Percentiles rank a stretch among this genome's conserved stretches.
These are phyloP conservation scores for Palythoa caribaeorum DNA, from an alignment of 92 coral and sea anemone genomes.

Conservation along the genomic window DNA sequence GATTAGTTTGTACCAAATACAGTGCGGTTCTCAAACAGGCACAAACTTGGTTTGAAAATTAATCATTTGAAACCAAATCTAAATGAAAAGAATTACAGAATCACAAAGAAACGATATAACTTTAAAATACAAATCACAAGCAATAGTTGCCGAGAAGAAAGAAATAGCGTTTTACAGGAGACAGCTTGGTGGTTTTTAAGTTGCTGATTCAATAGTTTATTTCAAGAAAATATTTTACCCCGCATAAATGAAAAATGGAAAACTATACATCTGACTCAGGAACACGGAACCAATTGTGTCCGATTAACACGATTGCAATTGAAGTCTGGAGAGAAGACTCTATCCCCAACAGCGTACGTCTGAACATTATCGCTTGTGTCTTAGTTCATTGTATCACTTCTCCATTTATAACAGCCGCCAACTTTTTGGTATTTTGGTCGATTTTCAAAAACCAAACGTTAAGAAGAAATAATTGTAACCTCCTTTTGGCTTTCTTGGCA, in stretches of 20 bases:
- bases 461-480: constrained; percentile 3
- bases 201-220: neutral
- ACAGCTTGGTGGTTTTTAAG: no score
- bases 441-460: neutral
- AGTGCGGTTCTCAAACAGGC: no score
- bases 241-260: no score
- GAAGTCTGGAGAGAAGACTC: neutral
- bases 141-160: no score
- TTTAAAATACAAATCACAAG: no score
- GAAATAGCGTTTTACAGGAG: no score
- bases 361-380: neutral
- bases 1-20: no score
- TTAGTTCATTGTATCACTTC: no score
- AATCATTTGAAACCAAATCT: no score
- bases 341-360: neutral
- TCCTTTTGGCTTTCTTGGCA: constrained; percentile 4
- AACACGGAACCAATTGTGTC: neutral
- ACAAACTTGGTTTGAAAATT: no score
- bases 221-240: neutral
- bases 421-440: neutral
- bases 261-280: neutral
- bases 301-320: neutral
- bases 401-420: constrained; percentile 1
- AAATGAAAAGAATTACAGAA: no score
- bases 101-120: no score